phyloP scores from a whole-genome alignment of 2,113 vertebrate genomes.

The Chloropsis hardwickii region DNA sequence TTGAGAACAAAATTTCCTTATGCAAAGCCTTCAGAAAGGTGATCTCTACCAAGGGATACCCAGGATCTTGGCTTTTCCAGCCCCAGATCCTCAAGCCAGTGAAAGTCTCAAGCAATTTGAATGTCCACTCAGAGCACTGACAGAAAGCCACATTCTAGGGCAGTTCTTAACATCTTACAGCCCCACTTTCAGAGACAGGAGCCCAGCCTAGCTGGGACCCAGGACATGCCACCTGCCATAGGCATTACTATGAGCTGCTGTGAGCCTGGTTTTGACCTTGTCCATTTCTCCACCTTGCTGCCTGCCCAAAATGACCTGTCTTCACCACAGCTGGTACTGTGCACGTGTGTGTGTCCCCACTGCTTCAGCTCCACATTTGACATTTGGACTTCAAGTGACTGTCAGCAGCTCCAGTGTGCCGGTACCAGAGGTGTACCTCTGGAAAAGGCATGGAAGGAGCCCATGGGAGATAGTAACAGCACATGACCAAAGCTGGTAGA shows the following conservation, averaged over 20 bases:
- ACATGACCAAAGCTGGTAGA: background rate
- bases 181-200: background rate
- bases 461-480: background rate
- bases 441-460: background rate
- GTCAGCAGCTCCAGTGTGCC: background rate
- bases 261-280: background rate
- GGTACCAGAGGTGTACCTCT: fast-evolving
- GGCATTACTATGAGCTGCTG: background rate
- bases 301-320: background rate
- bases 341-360: fast-evolving
- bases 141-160: background rate
- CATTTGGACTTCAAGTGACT: background rate
- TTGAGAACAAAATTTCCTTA: background rate
- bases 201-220: background rate
- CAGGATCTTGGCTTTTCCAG: background rate
- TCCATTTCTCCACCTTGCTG: background rate
- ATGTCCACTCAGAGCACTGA: background rate
- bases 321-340: background rate
- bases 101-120: background rate
- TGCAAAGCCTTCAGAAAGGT: background rate
- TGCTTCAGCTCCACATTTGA: background rate
- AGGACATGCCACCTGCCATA: fast-evolving
- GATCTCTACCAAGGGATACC: background rate
- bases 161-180: background rate
- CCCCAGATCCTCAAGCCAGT: background rate